Conservation (phyloP, 2,797 vertebrate species). For the Meda fulgida region DNA sequence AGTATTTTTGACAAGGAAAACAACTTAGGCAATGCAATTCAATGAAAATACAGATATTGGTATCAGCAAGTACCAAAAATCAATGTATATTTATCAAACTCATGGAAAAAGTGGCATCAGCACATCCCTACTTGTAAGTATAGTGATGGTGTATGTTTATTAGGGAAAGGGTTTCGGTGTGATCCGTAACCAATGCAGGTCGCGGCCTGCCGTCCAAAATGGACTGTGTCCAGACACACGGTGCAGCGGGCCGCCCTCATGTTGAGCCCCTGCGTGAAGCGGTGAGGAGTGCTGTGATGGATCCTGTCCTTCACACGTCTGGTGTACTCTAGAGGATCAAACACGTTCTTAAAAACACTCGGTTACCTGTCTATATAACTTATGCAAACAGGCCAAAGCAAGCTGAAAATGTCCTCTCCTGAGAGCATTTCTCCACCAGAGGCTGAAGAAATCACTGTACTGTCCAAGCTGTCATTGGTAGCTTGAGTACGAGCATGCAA, state of each 20-base stretch:
- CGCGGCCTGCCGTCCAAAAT: constrained; percentile 96
- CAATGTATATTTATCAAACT: not conserved
- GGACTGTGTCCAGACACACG: constrained; percentile 96
- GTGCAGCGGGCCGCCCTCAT: constrained; percentile 98
- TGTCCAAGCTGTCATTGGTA: not conserved
- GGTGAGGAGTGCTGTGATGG: constrained; percentile 91
- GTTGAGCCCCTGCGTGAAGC: constrained; percentile 96
- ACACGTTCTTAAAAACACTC: constrained; percentile 45
- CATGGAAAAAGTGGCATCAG: not conserved
- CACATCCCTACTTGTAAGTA: too few species aligned
- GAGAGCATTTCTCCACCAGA: constrained; percentile 15
- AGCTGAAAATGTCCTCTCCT: constrained; percentile 18
- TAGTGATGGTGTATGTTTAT: not conserved
- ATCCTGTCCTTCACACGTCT: constrained; percentile 94
- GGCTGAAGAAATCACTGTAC: not conserved
- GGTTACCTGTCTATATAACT: not conserved
- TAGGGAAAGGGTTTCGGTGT: too few species aligned
- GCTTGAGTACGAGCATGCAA: constrained; percentile 36
- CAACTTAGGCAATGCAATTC: not conserved
- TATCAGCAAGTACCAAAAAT: not conserved
- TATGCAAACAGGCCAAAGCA: constrained; percentile 36
- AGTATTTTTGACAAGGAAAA: not conserved
- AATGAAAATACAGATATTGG: not conserved
- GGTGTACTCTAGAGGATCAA: constrained; percentile 87
- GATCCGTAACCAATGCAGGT: constrained; percentile 88